Evolutionary conservation across 2,113 vertebrate genomes (phyloP).

Genomic region (Pseudorectes ferrugineus): DNA sequence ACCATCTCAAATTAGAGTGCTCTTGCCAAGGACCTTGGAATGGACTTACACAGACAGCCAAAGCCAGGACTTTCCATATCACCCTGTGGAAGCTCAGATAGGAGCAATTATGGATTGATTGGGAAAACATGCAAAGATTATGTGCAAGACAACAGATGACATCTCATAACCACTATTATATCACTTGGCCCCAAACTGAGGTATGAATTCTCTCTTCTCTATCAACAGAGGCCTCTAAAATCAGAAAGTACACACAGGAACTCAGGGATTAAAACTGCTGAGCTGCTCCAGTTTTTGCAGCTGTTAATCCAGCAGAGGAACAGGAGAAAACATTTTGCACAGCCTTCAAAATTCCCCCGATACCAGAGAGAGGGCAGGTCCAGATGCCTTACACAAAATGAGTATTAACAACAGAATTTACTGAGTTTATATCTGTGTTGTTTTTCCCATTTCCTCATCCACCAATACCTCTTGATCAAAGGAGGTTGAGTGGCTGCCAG

Average conservation of each 20-base stretch:
- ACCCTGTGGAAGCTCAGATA: neutral
- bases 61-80: neutral
- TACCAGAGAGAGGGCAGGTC: neutral
- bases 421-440: rapidly evolving
- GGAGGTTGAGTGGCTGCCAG: neutral
- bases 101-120: neutral
- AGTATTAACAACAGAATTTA: neutral
- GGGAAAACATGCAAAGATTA: neutral
- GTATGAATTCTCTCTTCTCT: neutral
- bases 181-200: neutral
- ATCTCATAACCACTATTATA: neutral
- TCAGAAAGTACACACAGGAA: neutral
- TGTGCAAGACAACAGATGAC: neutral
- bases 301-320: neutral
- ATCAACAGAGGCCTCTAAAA: neutral
- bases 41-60: neutral
- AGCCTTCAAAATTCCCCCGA: neutral
- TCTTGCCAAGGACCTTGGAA: neutral
- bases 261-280: neutral
- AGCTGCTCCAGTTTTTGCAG: neutral
- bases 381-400: neutral
- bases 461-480: neutral
- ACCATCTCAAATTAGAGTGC: neutral
- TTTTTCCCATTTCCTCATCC: neutral
- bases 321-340: neutral